Evolutionary conservation across 2,797 vertebrate genomes (phyloP), one percentile per base, ranked within the genome.

Genomic region (Taeniopygia guttata): DNA sequence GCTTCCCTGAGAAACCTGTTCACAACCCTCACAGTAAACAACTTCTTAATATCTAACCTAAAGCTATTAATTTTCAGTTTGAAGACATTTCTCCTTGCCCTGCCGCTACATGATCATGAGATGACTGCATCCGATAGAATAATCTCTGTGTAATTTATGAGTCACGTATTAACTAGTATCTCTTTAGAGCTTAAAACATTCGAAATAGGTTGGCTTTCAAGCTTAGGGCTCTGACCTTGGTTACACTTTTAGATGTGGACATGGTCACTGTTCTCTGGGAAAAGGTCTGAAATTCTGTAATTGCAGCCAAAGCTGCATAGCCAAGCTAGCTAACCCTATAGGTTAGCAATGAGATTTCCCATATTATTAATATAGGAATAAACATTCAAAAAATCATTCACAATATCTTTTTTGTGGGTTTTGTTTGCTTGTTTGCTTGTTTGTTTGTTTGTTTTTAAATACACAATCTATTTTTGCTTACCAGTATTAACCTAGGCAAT

Each of bases 171-270:
- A 77, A 60, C 18, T 30, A 32, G 12, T 25, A 32, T 9, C 23
- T 59, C 22, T 75, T 45, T 55, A 83, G 25, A 46, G 22, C 34
- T 72, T 62, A n/a, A 48, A 87, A 26, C 3, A 15, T 16, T 49
- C 70, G 36, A 51, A 45, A 64, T 21, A 64, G 11, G 3, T 59
- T 55, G 11, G 9, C 12, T 94, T 78, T 84, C 26, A 93, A 84
- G 32, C 40, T 68, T 84, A 58, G 20, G 46, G 25, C 36, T 86
- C 58, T 12, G 3, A 58, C 22, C 69, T 69, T 66, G 56, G 73
- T 88, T 85, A 70, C 17, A 6, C 81, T 95, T 96, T 93, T 49
- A 78, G 55, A 54, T 18, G 8, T n/a, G 51, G 26, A 58, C 27
- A 54, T 29, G 6, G 21, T 51, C 49, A 64, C 17, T 59, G 23